Base-by-base conservation (phyloP, 2,797 vertebrate genomes). In the Sebastolobus altivelis region DNA sequence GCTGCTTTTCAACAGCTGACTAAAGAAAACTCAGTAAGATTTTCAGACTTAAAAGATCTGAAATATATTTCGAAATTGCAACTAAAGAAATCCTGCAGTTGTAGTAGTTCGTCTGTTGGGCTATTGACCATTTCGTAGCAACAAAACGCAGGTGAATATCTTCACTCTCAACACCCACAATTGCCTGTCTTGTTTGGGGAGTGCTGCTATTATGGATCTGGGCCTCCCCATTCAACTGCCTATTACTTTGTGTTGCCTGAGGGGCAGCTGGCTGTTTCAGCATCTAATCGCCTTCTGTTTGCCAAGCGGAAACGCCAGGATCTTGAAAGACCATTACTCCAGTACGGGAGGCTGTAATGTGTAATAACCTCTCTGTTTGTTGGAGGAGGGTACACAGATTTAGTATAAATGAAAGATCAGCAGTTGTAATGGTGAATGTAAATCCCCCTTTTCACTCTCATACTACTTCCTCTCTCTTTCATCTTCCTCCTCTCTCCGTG, bases 241-340 rank as follows among this genome's bases (percentile, higher is more conserved):
- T 86, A 87, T 92, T 92, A 84, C 76, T 85, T 80, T 89, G 62
- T 75, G 77, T 35, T 81, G 89, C 90, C 90, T 81, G 84, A 82
- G 80, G 91, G 81, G 76, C 84, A 89, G 80, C 89, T 89, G 83
- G 80, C 79, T 83, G 74, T 66, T 93, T 81, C 85, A 85, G 85
- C 75, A 84, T 77, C 78, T 81, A 92, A 90, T 87, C 83, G 81
- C 84, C 85, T 86, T 86, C 87, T 91, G 88, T 91, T 87, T 89
- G 87, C 82, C 78, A 80, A 87, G 75, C 75, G 76, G 72, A 81
- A 85, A 89, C n/a, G 40, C 70, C 81, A 68, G 72, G 33, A 85
- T 78, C 71, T 54, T 72, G 55, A 65, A 65, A 75, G 74, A 76
- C 65, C 66, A 66, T 90, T 79, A 62, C 70, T 38, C 31, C 67